Evolutionary conservation across 2,888 invertebrate genomes (phyloP).

Genomic region (Homarus gammarus): DNA sequence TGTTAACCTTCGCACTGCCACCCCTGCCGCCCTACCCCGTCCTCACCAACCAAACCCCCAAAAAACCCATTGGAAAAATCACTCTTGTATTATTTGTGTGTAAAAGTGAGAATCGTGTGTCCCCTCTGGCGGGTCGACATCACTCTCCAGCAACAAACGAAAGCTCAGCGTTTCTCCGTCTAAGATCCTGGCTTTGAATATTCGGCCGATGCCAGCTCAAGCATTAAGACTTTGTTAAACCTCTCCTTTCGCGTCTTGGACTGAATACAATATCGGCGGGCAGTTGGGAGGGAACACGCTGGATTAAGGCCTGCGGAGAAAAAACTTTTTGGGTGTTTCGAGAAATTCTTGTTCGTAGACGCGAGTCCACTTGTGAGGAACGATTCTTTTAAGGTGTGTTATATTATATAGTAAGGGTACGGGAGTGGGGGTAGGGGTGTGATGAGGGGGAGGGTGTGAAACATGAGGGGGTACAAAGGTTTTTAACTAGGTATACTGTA

Average conservation of each 20-base stretch:
- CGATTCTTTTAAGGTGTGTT: no score
- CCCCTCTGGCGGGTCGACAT: neutral
- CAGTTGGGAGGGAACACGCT: constrained; percentile 7
- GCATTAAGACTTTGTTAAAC: constrained; percentile 69
- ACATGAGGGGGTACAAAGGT: no score
- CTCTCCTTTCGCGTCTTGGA: constrained; percentile 54
- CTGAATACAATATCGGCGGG: constrained; percentile 61
- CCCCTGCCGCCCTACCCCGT: neutral
- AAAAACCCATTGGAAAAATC: neutral
- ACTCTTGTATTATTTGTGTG: constrained; percentile 21
- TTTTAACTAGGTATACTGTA: no score
- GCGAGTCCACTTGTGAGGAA: neutral
- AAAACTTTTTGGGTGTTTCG: neutral
- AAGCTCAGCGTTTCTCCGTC: constrained; percentile 6
- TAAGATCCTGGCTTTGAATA: constrained; percentile 58
- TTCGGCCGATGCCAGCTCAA: constrained; percentile 58
- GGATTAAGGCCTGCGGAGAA: neutral
- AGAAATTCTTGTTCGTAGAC: neutral
- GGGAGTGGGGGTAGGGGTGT: no score
- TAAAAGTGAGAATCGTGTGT: constrained; percentile 12
- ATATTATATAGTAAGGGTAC: no score
- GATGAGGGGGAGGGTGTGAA: no score
- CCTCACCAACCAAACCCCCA: neutral
- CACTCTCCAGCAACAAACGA: neutral
- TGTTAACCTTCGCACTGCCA: constrained; percentile 21